Percentiles rank a stretch among this genome's conserved stretches.
phyloP scores from a whole-genome alignment of 2,113 vertebrate genomes.

The Gopherus flavomarginatus region DNA sequence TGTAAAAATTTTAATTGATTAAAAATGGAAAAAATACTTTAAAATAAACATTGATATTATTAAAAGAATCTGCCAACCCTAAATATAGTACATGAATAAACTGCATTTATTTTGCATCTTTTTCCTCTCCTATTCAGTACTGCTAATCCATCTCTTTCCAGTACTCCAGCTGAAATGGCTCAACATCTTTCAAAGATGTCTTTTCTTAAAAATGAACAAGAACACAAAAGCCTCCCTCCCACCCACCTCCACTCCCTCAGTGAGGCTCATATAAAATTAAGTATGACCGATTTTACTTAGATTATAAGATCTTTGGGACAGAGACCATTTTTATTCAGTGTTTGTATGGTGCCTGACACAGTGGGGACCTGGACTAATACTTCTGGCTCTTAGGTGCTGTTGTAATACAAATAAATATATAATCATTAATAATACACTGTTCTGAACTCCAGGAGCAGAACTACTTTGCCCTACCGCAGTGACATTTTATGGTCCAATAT shows the following conservation, averaged over 20 bases:
- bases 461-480: background rate
- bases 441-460: background rate
- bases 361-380: too few relatives aligned
- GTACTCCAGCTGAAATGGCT: background rate
- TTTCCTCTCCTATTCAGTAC: background rate
- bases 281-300: too few relatives aligned
- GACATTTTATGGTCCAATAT: background rate
- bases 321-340: too few relatives aligned
- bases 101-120: background rate
- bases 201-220: background rate
- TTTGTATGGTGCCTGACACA: too few relatives aligned
- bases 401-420: too few relatives aligned
- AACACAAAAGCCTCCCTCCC: too few relatives aligned
- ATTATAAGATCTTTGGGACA: too few relatives aligned
- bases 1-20: too few relatives aligned
- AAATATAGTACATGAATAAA: background rate
- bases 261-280: background rate
- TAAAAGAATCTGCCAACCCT: background rate
- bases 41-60: too few relatives aligned
- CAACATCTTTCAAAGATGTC: background rate
- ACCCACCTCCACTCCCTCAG: background rate
- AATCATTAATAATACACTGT: too few relatives aligned
- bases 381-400: too few relatives aligned
- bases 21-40: too few relatives aligned
- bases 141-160: background rate